Evolutionary conservation across 2,888 invertebrate genomes (phyloP).

Genomic region (Cordilura impudica): DNA sequence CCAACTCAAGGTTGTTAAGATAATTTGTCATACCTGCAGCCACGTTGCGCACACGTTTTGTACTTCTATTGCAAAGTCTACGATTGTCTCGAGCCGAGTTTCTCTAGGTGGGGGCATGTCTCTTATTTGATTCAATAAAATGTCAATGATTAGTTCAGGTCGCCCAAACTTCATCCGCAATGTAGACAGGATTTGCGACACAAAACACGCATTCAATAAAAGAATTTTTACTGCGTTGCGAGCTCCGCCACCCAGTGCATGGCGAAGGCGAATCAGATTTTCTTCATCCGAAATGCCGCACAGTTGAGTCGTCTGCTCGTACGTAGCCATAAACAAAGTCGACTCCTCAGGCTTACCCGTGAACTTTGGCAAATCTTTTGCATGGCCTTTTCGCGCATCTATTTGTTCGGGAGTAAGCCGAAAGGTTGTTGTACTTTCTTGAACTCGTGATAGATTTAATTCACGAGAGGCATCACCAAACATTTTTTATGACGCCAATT

Average conservation of each 20-base stretch:
- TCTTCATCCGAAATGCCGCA: constrained; percentile 47
- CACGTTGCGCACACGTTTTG: constrained; percentile 51
- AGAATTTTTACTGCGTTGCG: constrained; percentile 37
- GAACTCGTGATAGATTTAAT: background rate
- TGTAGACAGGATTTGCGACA: constrained; percentile 47
- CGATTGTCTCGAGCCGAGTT: constrained; percentile 31
- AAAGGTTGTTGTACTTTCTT: background rate
- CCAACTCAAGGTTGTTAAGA: constrained; percentile 48
- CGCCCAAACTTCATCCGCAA: constrained; percentile 52
- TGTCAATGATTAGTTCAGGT: constrained; percentile 50
- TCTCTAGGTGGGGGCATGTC: constrained; percentile 30
- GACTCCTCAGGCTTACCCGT: background rate
- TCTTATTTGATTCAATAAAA: constrained; percentile 41
- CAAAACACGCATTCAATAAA: constrained; percentile 33
- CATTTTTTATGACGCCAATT: background rate
- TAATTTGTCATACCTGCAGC: constrained; percentile 31
- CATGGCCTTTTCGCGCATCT: constrained; percentile 19
- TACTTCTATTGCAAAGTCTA: constrained; percentile 51
- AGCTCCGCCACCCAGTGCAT: constrained; percentile 14
- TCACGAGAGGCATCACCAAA: background rate
- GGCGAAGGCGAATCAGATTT: constrained; percentile 28
- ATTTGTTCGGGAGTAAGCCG: constrained; percentile 28
- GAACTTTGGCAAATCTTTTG: background rate
- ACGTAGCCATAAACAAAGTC: constrained; percentile 41
- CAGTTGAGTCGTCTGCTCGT: constrained; percentile 42